Evolutionary conservation across 2,113 vertebrate genomes (phyloP).

Genomic region (Eulemur rufifrons): DNA sequence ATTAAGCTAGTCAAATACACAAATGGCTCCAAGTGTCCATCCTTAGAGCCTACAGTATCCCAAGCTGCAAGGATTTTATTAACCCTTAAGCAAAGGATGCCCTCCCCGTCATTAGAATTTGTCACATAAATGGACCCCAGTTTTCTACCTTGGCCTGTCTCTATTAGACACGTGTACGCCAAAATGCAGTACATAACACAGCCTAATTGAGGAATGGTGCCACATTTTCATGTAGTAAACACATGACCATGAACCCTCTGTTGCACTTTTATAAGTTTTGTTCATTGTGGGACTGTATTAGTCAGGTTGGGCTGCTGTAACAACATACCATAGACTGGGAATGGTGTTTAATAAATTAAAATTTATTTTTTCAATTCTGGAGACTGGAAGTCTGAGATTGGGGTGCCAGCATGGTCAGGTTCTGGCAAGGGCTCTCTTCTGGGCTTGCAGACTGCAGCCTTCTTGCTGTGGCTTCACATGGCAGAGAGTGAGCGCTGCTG

Average conservation of each 20-base stretch:
- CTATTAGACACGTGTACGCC: fast-evolving
- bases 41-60: neutral
- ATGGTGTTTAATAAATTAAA: neutral
- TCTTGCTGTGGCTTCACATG: neutral
- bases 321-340: neutral
- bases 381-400: neutral
- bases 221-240: constrained; percentile 55
- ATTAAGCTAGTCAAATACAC: constrained; percentile 23
- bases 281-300: neutral
- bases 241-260: constrained; percentile 23
- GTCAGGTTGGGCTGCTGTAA: neutral
- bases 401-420: neutral
- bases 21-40: neutral
- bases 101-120: constrained; percentile 47
- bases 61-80: constrained; percentile 38
- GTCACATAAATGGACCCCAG: constrained; percentile 16
- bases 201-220: constrained; percentile 46
- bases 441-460: neutral
- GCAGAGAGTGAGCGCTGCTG: neutral
- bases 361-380: neutral
- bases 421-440: neutral
- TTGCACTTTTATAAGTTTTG: constrained; percentile 19
- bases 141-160: constrained; percentile 56
- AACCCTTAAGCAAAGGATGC: constrained; percentile 52
- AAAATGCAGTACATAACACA: constrained; percentile 20